A percentile compares a stretch with the other conserved stretches of the same genome.
Evolutionary conservation across 2,113 vertebrate genomes (phyloP).

Genomic region (Pteronura brasiliensis): DNA sequence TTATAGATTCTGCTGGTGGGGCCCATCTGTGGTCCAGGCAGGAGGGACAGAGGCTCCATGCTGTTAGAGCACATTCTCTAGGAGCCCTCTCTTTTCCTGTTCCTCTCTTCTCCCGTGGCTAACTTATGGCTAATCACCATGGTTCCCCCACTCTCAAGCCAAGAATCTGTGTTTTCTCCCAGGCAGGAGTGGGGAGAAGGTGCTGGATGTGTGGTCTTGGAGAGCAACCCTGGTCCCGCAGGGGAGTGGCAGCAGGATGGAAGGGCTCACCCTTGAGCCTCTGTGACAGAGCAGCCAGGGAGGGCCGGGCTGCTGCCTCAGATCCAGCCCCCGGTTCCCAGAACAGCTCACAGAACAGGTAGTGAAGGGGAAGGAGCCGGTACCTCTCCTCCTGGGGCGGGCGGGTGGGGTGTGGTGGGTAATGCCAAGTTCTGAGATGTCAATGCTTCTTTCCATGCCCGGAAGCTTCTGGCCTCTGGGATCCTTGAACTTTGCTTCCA

Average conservation of each 20-base stretch:
- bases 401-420: neutral
- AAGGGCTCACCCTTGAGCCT: neutral
- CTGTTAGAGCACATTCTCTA: neutral
- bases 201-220: neutral
- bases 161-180: neutral
- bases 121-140: neutral
- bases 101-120: neutral
- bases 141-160: neutral
- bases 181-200: neutral
- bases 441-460: neutral
- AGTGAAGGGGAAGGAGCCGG: neutral
- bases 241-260: neutral
- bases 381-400: neutral
- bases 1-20: neutral
- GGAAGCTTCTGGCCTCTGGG: neutral
- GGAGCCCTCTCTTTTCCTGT: neutral
- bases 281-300: neutral
- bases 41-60: neutral
- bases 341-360: neutral
- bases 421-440: accelerated
- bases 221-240: neutral
- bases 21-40: neutral
- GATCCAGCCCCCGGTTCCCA: neutral
- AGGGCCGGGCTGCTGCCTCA: accelerated
- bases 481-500: neutral